A percentile compares a stretch with the other conserved stretches of the same genome.
Evolutionary conservation across 2,797 vertebrate genomes (phyloP).

Genomic region (Epinephelus malabaricus): DNA sequence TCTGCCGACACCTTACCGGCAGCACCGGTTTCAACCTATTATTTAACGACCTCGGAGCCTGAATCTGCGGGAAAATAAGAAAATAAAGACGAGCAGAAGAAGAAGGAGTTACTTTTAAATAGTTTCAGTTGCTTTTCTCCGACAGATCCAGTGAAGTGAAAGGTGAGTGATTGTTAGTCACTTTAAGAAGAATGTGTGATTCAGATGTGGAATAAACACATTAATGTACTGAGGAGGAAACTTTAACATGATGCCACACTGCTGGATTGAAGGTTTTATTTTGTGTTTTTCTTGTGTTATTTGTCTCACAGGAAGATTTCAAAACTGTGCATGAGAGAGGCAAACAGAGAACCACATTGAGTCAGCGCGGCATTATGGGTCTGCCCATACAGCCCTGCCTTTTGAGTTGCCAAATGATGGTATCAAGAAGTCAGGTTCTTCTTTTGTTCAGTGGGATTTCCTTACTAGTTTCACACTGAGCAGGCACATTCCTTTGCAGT

Average conservation of each 20-base stretch:
- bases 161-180: slow-evolving; percentile 46
- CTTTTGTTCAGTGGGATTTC: slow-evolving; percentile 10
- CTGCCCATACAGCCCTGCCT: not conserved
- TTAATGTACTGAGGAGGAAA: not conserved
- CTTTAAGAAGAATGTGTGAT: not conserved
- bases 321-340: not conserved
- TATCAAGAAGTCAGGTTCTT: slow-evolving; percentile 36
- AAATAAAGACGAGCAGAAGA: not conserved
- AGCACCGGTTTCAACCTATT: slow-evolving; percentile 21
- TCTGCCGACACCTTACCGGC: not conserved
- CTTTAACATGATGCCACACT: not conserved
- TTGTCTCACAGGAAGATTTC: slow-evolving; percentile 28
- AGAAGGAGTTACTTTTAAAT: not conserved
- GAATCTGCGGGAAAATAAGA: not conserved
- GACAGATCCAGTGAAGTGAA: not conserved
- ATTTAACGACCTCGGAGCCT: not conserved
- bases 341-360: not conserved
- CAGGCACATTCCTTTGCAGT: not conserved
- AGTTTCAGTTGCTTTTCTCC: not conserved
- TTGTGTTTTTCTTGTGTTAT: not conserved
- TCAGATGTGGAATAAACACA: not conserved
- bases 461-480: slow-evolving; percentile 29
- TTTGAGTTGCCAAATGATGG: slow-evolving; percentile 20
- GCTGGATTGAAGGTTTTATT: not conserved
- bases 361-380: slow-evolving; percentile 32